phyloP scores from a whole-genome alignment of 2,113 vertebrate species.

The Strigops habroptila region DNA sequence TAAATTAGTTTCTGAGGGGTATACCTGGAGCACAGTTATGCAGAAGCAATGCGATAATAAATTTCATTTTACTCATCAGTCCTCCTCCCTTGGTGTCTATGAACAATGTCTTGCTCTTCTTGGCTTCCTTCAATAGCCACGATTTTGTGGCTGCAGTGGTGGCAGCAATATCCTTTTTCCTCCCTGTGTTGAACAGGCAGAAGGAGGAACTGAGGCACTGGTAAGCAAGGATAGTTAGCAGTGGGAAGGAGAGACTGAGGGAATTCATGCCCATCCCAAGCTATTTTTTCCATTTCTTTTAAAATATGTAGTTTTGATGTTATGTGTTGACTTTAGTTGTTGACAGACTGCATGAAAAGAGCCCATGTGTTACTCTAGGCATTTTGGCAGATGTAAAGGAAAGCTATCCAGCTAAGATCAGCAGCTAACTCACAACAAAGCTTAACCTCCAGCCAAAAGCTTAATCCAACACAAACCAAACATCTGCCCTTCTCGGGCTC shows the following conservation, averaged over 20 bases:
- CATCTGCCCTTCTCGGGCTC: neutral
- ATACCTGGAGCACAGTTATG: neutral
- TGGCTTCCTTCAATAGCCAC: neutral
- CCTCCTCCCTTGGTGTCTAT: neutral
- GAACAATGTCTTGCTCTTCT: neutral
- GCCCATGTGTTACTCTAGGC: neutral
- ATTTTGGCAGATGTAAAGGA: constrained; percentile 1
- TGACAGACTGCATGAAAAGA: neutral
- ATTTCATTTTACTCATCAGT: neutral
- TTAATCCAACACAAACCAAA: constrained; percentile 48
- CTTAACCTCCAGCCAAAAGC: constrained; percentile 37
- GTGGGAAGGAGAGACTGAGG: neutral
- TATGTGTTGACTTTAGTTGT: neutral
- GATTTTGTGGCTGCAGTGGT: neutral
- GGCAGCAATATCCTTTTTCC: neutral
- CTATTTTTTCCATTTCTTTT: neutral
- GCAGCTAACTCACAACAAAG: constrained; percentile 34
- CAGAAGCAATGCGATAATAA: neutral
- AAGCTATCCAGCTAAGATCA: constrained; percentile 22
- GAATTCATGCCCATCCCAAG: neutral
- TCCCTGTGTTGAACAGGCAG: neutral
- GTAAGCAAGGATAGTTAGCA: neutral
- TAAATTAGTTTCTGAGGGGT: neutral
- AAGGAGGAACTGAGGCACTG: neutral
- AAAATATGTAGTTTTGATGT: neutral